Evolutionary conservation across 2,888 invertebrate species (phyloP), one percentile per base, ranked within the genome.

Genomic region (Caenorhabditis drosophilae): DNA sequence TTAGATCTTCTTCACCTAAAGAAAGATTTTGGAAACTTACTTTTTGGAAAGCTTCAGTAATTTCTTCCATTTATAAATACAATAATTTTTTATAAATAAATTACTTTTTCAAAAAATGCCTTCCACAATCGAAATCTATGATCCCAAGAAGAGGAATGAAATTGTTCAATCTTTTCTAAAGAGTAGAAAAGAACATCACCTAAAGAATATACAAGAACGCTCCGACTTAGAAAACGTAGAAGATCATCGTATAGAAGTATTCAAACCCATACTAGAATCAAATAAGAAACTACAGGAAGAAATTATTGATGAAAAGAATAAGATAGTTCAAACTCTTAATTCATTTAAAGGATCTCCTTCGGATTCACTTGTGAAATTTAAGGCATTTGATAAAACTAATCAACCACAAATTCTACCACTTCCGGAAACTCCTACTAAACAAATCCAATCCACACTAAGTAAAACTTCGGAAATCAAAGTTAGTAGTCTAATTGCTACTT

Each of bases 241-340:
- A 69, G 67, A 71, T 44, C 53, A 73, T 49, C 45, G 73, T n/a
- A 48, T 64, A 44, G 72, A 72, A 60, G 55, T 72, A 46, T 72
- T 72, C 46, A 72, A 72, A 68, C 72, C 72, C 18, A 72, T 72
- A 23, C 34, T 72, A 52, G 72, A 72, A 57, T 72, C 70, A 2
- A 72, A 72, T 52, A 66, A 68, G 36, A 71, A 67, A 60, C 36
- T 72, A 2, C 72, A 72, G 50, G 59, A 73, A 44, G 71, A 73
- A 62, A 67, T 72, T 12, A 73, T 72, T 55, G 70, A 73, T 57
- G 73, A 73, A 38, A 69, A 68, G 47, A 73, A 73, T 40, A 67
- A 73, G 47, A 73, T 72, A 57, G 67, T 70, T 50, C 42, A 70
- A 62, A 72, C 70, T 38, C 50, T 72, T 12, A 69, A 72, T 47